phyloP scores from a whole-genome alignment of 2,888 invertebrate species.

The Zygogramma bicolorata region DNA sequence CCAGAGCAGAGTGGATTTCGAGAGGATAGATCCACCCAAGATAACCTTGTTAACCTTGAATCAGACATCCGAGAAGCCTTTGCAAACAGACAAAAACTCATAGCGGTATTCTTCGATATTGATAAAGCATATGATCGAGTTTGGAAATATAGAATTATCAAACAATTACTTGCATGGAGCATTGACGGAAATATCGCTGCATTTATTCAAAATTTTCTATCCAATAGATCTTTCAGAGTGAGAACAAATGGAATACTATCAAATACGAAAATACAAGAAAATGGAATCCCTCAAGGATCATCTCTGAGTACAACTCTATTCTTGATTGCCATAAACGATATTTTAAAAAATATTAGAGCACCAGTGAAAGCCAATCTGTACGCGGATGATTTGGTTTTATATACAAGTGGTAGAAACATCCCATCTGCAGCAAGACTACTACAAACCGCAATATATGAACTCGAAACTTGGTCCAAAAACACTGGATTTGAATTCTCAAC shows the following conservation, averaged over 20 bases:
- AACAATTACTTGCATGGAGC: no score
- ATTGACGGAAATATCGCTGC: no score
- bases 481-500: background rate
- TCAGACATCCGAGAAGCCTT: no score
- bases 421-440: background rate
- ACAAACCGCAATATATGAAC: background rate
- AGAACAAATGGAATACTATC: background rate
- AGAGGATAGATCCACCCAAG: no score
- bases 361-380: conserved; percentile 1
- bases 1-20: no score
- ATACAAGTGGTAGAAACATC: background rate
- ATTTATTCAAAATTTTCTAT: no score
- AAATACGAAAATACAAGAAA: background rate
- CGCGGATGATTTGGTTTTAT: conserved; percentile 11
- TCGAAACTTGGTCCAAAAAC: background rate
- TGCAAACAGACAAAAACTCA: no score
- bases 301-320: background rate
- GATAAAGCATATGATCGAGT: no score
- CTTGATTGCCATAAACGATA: background rate
- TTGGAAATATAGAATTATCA: no score
- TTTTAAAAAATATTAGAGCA: background rate
- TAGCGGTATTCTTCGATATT: no score
- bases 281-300: conserved; percentile 2
- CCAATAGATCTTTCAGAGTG: background rate
- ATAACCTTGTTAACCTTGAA: no score